These are phyloP conservation scores for Dasyurus viverrinus DNA, from an alignment of 2,113 vertebrate genomes.

Conservation along the genomic window DNA sequence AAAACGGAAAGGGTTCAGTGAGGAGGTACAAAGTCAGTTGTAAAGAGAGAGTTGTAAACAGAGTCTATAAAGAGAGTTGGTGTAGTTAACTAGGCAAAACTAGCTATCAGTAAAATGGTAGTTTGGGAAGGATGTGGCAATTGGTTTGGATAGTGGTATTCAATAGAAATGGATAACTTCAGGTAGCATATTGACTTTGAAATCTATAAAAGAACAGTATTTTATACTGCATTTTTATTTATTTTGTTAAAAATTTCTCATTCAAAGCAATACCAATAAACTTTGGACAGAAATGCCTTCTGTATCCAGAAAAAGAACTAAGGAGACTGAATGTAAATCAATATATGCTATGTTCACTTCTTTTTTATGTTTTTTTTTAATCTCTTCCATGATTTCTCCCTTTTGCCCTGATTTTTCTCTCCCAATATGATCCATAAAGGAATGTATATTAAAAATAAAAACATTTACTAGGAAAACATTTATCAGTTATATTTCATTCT, in stretches of 20 bases:
- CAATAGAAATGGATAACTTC: background rate
- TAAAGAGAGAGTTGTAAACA: too few relatives aligned
- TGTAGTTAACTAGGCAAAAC: background rate
- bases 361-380: too few relatives aligned
- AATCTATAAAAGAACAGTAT: background rate
- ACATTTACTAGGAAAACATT: background rate
- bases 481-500: background rate
- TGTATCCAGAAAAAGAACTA: too few relatives aligned
- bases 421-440: too few relatives aligned
- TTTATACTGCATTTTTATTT: background rate
- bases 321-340: too few relatives aligned
- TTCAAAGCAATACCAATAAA: too few relatives aligned
- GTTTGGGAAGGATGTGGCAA: background rate
- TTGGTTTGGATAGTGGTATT: background rate
- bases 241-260: background rate
- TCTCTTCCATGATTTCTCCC: too few relatives aligned
- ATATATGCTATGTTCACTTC: too few relatives aligned
- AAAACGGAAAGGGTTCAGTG: background rate
- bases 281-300: too few relatives aligned
- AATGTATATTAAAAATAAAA: too few relatives aligned
- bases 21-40: background rate
- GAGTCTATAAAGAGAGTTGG: too few relatives aligned
- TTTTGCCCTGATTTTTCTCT: too few relatives aligned
- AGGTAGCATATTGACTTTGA: background rate
- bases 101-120: background rate